Percentiles rank a stretch among this genome's conserved stretches.
Evolutionary conservation across 64 coral and sea anemone species (phyloP).

Genomic region (Montipora efflorescens): DNA sequence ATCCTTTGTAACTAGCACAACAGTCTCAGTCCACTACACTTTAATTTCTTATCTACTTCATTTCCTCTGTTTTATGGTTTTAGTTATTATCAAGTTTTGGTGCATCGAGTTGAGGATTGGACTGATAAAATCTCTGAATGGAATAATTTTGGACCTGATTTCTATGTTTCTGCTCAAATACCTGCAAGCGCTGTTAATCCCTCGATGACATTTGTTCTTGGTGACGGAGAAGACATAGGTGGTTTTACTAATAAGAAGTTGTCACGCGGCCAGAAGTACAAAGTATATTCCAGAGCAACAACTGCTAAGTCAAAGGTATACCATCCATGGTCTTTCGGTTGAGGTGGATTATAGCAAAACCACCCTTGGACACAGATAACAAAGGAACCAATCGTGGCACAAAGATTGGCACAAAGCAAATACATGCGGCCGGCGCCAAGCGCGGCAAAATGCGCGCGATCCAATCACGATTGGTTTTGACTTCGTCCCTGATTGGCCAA

Average conservation of each 20-base stretch:
- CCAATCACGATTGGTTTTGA: too few species aligned
- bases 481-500: too few species aligned
- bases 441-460: too few species aligned
- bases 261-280: conserved; percentile 1
- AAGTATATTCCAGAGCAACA: conserved; percentile 32
- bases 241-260: conserved; percentile 4
- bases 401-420: too few species aligned
- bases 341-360: too few species aligned
- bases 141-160: background rate
- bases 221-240: background rate
- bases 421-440: too few species aligned
- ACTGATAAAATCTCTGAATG: background rate
- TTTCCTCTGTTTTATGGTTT: background rate
- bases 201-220: background rate
- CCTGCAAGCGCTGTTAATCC: background rate
- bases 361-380: too few species aligned
- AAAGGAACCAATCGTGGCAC: too few species aligned
- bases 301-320: background rate
- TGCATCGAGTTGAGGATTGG: background rate
- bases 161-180: background rate
- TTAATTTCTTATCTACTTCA: too few species aligned
- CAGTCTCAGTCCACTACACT: too few species aligned
- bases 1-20: too few species aligned
- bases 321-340: too few species aligned
- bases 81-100: background rate